These are phyloP conservation scores for Mya arenaria DNA, from an alignment of 1,140 invertebrate species.

Conservation along the genomic window DNA sequence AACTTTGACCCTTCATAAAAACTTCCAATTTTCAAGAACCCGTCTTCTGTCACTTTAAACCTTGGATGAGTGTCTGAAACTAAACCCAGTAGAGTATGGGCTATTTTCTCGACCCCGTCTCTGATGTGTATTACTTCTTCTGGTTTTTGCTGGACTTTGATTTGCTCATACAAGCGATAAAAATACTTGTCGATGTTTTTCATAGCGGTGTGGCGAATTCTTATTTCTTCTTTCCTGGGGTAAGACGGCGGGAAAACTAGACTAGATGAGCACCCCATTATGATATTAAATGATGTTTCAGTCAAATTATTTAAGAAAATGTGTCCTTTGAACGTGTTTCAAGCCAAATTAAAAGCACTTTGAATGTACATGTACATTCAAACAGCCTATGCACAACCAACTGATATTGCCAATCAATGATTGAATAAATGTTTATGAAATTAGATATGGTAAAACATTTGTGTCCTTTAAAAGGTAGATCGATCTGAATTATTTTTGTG, in stretches of 20 bases:
- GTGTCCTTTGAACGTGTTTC: too few species aligned
- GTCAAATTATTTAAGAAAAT: too few species aligned
- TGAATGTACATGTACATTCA: too few species aligned
- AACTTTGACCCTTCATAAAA: constrained; percentile 29
- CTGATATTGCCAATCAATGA: too few species aligned
- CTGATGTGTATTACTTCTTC: constrained; percentile 24
- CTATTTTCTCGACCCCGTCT: constrained; percentile 14
- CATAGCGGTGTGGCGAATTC: neutral
- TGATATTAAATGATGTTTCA: too few species aligned
- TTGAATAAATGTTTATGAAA: too few species aligned
- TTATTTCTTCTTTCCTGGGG: neutral
- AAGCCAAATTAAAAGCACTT: too few species aligned
- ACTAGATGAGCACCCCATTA: neutral
- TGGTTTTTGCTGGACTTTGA: neutral
- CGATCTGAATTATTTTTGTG: too few species aligned
- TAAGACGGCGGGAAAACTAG: neutral
- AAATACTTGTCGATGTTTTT: constrained; percentile 17
- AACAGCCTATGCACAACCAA: too few species aligned
- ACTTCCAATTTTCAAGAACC: constrained; percentile 30
- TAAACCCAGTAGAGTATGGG: neutral
- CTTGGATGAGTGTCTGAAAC: neutral
- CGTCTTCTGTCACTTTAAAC: neutral
- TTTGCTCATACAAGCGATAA: constrained; percentile 2
- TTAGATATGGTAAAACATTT: too few species aligned
- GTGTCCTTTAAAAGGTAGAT: too few species aligned